phyloP scores from a whole-genome alignment of 2,113 vertebrate species.

The Nycticorax nycticorax region DNA sequence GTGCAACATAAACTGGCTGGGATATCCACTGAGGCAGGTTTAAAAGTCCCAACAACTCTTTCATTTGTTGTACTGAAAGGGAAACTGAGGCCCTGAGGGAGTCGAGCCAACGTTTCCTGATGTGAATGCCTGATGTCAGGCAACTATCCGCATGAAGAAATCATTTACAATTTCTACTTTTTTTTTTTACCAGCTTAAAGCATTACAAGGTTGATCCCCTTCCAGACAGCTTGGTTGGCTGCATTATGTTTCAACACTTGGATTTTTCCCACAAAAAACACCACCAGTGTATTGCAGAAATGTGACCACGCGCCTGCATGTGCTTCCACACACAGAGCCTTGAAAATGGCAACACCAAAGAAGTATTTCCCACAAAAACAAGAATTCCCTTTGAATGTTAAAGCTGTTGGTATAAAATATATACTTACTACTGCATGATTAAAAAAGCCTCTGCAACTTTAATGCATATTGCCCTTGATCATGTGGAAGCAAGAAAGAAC shows the following conservation, averaged over 20 bases:
- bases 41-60: not conserved
- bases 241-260: not conserved
- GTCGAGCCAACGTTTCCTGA: not conserved
- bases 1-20: not conserved
- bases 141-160: not conserved
- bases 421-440: slow-evolving; percentile 12
- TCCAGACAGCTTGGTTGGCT: slow-evolving; percentile 24
- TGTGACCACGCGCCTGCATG: not conserved
- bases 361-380: not conserved
- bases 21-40: not conserved
- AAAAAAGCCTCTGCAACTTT: slow-evolving; percentile 8
- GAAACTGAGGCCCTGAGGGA: not conserved
- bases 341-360: not conserved
- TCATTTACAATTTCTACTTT: not conserved
- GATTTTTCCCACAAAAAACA: slow-evolving; percentile 27
- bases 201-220: slow-evolving; percentile 15
- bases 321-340: not conserved
- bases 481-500: slow-evolving; percentile 35
- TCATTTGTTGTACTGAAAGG: not conserved
- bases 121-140: not conserved
- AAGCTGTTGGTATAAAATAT: not conserved
- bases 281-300: not conserved
- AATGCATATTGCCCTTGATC: slow-evolving; percentile 21
- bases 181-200: slow-evolving; percentile 16
- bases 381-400: not conserved